These are phyloP conservation scores for Catotricha subobsoleta DNA, from an alignment of 2,888 invertebrate species.

Conservation along the genomic window DNA sequence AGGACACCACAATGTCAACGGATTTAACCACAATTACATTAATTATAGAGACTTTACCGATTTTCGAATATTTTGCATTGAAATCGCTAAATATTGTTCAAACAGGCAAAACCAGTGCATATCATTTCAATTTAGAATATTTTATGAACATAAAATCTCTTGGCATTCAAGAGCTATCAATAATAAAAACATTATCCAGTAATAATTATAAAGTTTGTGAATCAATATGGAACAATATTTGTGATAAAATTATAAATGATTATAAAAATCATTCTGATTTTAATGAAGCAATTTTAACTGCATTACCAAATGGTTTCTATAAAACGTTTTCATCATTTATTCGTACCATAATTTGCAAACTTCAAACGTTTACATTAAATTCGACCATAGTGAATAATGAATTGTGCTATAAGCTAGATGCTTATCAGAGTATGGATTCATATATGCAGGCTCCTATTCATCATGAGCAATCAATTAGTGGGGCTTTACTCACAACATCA, in stretches of 20 bases:
- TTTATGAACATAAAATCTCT: constrained; percentile 8
- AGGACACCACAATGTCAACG: background rate
- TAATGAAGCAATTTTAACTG: background rate
- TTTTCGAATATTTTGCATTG: constrained; percentile 13
- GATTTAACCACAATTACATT: background rate
- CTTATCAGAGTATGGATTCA: background rate
- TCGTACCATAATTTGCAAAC: background rate
- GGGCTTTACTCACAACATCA: constrained; percentile 1
- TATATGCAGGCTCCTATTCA: too few relatives aligned
- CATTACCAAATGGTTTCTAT: constrained; percentile 5
- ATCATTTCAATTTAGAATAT: constrained; percentile 7
- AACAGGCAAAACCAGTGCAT: background rate
- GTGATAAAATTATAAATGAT: background rate
- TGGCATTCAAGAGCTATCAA: background rate
- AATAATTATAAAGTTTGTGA: constrained; percentile 3
- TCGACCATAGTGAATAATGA: constrained; percentile 2
- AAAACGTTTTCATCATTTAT: constrained; percentile 8
- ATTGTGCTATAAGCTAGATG: background rate
- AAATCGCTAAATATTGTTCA: constrained; percentile 7
- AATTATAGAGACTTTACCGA: constrained; percentile 1
- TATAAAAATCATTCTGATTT: background rate
- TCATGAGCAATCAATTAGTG: too few relatives aligned
- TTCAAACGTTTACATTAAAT: background rate
- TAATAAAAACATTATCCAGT: background rate
- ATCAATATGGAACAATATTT: constrained; percentile 3